phyloP scores from a whole-genome alignment of 2,797 vertebrate species.

The Lepus townsendii region DNA sequence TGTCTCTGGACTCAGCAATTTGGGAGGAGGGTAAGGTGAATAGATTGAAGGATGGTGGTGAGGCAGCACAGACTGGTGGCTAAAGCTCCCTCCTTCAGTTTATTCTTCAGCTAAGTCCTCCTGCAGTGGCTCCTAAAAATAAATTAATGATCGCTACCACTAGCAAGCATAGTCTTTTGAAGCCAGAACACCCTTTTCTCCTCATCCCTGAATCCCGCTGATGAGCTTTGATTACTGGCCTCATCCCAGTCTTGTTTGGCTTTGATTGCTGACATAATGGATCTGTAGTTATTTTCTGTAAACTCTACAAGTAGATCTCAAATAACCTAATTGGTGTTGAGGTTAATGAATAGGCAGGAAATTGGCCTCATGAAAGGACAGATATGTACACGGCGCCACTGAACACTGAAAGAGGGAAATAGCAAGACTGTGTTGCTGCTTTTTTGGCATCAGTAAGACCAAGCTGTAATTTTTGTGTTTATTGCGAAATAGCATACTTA shows the following conservation, averaged over 20 bases:
- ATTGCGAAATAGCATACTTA: conserved; percentile 70
- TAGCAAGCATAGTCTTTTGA: conserved; percentile 70
- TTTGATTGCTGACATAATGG: conserved; percentile 84
- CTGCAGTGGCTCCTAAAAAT: conserved; percentile 75
- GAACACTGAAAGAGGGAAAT: conserved; percentile 43
- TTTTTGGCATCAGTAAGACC: conserved; percentile 78
- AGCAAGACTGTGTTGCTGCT: neutral
- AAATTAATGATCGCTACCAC: conserved; percentile 68
- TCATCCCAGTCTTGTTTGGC: conserved; percentile 78
- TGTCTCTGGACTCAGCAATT: neutral
- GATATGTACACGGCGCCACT: conserved; percentile 30
- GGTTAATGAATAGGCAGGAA: conserved; percentile 83
- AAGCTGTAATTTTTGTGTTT: conserved; percentile 71
- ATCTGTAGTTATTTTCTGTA: conserved; percentile 81
- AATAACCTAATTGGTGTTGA: conserved; percentile 68
- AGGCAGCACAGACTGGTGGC: neutral
- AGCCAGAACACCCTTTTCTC: conserved; percentile 73
- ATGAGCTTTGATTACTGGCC: conserved; percentile 84
- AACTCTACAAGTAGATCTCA: conserved; percentile 77
- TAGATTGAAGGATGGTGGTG: conserved; percentile 7
- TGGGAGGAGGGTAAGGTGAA: neutral
- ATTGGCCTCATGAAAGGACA: conserved; percentile 61
- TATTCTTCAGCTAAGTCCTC: conserved; percentile 62
- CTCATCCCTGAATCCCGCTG: conserved; percentile 76
- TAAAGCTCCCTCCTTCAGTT: conserved; percentile 75